phyloP scores from a whole-genome alignment of 2,888 invertebrate genomes.

The Rapana venosa region DNA sequence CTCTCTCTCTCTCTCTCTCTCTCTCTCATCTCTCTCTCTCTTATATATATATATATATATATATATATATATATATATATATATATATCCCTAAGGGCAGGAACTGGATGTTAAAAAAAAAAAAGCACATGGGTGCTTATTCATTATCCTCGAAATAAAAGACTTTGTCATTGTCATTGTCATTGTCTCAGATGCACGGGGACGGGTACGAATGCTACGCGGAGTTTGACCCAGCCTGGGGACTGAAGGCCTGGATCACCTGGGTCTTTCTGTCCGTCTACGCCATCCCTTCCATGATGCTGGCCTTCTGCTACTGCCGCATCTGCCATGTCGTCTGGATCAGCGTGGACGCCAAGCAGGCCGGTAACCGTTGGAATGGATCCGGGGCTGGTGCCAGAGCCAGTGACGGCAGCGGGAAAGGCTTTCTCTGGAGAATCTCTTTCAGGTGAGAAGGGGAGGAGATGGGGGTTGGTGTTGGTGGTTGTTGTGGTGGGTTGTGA shows the following conservation, averaged over 20 bases:
- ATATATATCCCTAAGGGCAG: too few species aligned
- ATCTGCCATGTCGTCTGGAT: constrained; percentile 78
- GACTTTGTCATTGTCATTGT: not conserved
- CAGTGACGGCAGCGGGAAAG: constrained; percentile 7
- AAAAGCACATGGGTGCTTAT: too few species aligned
- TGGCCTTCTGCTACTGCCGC: constrained; percentile 78
- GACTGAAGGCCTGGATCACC: constrained; percentile 73
- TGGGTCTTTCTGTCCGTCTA: constrained; percentile 79
- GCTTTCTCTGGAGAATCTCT: constrained; percentile 38
- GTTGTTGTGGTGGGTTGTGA: not conserved
- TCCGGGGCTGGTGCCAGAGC: not conserved
- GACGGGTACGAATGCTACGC: constrained; percentile 70
- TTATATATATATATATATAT: too few species aligned
- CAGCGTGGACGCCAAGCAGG: constrained; percentile 62
- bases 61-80: too few species aligned
- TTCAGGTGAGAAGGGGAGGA: constrained; percentile 33
- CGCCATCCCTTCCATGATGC: constrained; percentile 79
- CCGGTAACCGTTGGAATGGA: not conserved
- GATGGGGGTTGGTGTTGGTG: not conserved
- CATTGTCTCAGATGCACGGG: constrained; percentile 30
- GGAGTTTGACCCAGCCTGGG: constrained; percentile 60
- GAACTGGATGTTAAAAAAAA: too few species aligned
- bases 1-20: too few species aligned
- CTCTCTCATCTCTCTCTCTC: too few species aligned
- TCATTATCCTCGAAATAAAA: too few species aligned